A percentile compares a stretch with the other conserved stretches of the same genome.
phyloP scores from a whole-genome alignment of 2,797 vertebrate species.

The Alca torda region DNA sequence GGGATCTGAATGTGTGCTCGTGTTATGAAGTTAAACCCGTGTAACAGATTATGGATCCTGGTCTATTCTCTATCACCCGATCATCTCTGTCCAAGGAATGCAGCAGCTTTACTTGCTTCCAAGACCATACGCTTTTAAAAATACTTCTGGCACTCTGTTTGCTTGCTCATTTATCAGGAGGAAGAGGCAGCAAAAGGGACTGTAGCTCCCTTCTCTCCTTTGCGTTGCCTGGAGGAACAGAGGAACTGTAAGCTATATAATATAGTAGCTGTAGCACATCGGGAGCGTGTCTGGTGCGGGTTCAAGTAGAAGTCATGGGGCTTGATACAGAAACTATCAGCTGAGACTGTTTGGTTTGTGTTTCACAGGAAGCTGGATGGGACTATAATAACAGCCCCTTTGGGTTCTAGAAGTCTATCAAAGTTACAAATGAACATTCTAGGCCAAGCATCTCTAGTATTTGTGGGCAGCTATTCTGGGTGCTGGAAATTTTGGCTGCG shows the following conservation, averaged over 20 bases:
- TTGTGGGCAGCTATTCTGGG: background rate
- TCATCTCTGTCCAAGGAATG: background rate
- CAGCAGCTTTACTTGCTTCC: background rate
- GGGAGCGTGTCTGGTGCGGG: accelerated
- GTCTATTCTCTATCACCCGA: background rate
- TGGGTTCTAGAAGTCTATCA: background rate
- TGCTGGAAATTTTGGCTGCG: background rate
- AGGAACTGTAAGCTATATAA: background rate
- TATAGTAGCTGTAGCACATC: background rate
- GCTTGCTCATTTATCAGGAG: background rate
- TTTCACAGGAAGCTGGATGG: background rate
- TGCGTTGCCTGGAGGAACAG: background rate
- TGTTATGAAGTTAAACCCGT: background rate
- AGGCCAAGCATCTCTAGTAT: background rate
- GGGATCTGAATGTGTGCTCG: background rate
- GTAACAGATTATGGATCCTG: background rate
- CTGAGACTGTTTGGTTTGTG: background rate
- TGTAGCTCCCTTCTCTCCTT: background rate
- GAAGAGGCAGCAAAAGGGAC: background rate
- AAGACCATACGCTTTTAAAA: background rate
- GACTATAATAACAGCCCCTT: background rate
- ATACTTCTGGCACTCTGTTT: background rate
- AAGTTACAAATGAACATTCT: background rate
- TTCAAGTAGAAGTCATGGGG: background rate
- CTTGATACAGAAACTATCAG: background rate